Conservation (phyloP, 2,797 vertebrate genomes). For the Megaceryle alcyon region DNA sequence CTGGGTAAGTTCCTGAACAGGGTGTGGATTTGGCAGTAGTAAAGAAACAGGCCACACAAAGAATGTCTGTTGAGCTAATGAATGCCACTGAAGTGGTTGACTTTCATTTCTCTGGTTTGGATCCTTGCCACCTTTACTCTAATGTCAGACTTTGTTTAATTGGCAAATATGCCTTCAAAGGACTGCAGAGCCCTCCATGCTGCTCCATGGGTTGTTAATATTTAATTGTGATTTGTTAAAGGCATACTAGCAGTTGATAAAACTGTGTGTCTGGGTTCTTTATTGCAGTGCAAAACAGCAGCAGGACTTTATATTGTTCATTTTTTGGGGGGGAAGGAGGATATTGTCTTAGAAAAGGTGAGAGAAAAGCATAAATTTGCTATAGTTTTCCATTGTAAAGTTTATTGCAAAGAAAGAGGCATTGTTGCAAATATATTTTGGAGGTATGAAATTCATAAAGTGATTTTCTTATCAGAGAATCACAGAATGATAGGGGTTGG, state of each 20-base stretch:
- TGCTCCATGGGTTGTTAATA: conserved; percentile 78
- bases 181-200: conserved; percentile 68
- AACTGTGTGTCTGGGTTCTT: conserved; percentile 69
- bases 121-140: conserved; percentile 81
- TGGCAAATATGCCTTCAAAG: conserved; percentile 85
- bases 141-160: conserved; percentile 84
- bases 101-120: conserved; percentile 85
- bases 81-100: conserved; percentile 82
- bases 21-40: conserved; percentile 83
- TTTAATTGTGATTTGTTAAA: conserved; percentile 83
- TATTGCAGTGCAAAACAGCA: conserved; percentile 71
- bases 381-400: background rate
- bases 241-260: conserved; percentile 77
- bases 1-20: conserved; percentile 78
- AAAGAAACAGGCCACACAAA: conserved; percentile 81
- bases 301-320: conserved; percentile 30
- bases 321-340: background rate
- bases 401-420: background rate
- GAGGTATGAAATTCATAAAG: background rate
- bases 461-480: background rate
- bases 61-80: conserved; percentile 85
- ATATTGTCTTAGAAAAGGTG: background rate
- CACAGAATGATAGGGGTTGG: too few species aligned
- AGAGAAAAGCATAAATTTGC: background rate
- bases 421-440: background rate